Base-by-base conservation (phyloP, 2,888 invertebrate genomes). In the Habroteleia sp. region DNA sequence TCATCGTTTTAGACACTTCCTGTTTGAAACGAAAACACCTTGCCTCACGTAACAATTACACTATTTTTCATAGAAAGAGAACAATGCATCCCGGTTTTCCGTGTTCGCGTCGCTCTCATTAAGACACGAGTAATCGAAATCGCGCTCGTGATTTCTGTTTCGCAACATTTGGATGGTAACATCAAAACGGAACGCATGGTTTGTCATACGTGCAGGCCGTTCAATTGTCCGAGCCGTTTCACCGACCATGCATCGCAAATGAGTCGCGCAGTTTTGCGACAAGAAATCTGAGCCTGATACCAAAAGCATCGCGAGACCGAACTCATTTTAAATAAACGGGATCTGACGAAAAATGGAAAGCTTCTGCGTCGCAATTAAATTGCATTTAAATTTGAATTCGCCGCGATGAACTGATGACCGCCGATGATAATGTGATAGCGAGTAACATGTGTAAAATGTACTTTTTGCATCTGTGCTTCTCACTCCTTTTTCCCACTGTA, bases 141-240 rank as follows among this genome's bases (percentile, higher is more conserved):
- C 54, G 33, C 56, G 48, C 42, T 29, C 75, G 48, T 41, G 50
- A 63, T 65, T 52, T 66, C 44, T 23, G 69, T 80, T 77, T 76
- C 69, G 68, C 75, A 80, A 80, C 44, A 31, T 52, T 68, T 44
- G 35, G 75, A 66, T 56, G 35, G 31, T 63, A 79, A 68, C 54
- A 44, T 31, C 29, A 41, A 46, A 65, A 33, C 41, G 54, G 46
- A 39, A 41, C 46, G 54, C 42, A 63, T 62, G 60, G 68, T 74
- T 74, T 68, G 77, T 60, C 72, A 77, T 44, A 42, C 58, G 50
- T 27, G 66, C 23, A 62, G 35, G 14, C 23, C 16, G 41, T 13
- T 71, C 44, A 66, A 74, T 54, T 66, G 66, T 52, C 54, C 54
- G 77, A 63, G 41, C 41, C 39, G 58, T 69, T 39, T 73, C 52